A percentile compares a stretch with the other conserved stretches of the same genome.
Conservation (phyloP, 2,888 invertebrate species). For the Temnothorax ravouxi region DNA sequence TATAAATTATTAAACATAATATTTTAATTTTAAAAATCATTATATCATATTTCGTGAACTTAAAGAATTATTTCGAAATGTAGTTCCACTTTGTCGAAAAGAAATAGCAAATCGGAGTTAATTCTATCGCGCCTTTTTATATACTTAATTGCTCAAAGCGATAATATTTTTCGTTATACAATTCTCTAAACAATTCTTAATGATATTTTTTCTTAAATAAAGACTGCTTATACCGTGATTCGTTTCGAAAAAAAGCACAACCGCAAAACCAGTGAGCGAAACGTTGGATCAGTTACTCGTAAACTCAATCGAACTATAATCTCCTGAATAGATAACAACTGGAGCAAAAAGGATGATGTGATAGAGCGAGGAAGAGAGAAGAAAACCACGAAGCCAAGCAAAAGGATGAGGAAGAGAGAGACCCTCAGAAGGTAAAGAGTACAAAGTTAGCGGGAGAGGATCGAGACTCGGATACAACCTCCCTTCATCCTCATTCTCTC, state of each 20-base stretch:
- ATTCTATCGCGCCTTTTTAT: neutral
- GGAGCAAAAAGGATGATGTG: constrained; percentile 26
- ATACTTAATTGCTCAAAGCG: neutral
- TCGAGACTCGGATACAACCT: constrained; percentile 57
- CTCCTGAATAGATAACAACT: constrained; percentile 73
- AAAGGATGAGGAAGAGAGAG: constrained; percentile 24
- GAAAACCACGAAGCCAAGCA: constrained; percentile 2
- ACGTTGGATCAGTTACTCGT: constrained; percentile 67
- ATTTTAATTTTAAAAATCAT: neutral
- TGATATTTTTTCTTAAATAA: neutral
- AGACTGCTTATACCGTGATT: constrained; percentile 9
- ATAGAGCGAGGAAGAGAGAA: constrained; percentile 38
- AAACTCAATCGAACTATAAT: constrained; percentile 70
- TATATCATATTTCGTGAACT: neutral
- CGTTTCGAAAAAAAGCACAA: constrained; percentile 41
- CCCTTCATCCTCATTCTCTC: constrained; percentile 26
- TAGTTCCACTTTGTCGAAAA: neutral
- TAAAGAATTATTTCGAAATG: neutral
- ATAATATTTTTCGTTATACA: neutral
- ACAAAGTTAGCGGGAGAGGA: constrained; percentile 72
- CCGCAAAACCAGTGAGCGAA: constrained; percentile 54
- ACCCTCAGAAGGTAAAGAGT: constrained; percentile 69
- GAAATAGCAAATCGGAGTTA: constrained; percentile 10
- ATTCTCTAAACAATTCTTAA: neutral
- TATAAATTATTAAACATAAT: neutral